phyloP scores from a whole-genome alignment of 2,113 vertebrate species.

The Herpetotheres cachinnans region DNA sequence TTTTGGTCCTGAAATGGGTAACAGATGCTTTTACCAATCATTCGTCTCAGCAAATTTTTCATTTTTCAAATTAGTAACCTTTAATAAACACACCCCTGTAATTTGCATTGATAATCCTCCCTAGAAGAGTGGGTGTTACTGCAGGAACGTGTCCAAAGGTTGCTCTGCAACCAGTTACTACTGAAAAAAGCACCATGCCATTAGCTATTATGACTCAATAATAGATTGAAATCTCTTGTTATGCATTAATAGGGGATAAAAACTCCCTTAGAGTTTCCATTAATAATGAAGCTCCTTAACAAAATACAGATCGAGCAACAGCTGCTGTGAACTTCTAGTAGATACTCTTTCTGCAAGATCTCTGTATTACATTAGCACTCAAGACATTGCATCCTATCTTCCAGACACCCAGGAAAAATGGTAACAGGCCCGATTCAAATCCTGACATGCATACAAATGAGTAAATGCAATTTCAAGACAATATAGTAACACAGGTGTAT shows the following conservation, averaged over 20 bases:
- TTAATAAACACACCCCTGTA: slow-evolving; percentile 38
- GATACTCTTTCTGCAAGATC: neutral
- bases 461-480: neutral
- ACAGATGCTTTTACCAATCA: neutral
- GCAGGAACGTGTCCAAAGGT: slow-evolving; percentile 54
- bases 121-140: slow-evolving; percentile 51
- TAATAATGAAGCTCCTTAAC: slow-evolving; percentile 23
- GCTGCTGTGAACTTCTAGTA: neutral
- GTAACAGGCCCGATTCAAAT: neutral
- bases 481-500: neutral
- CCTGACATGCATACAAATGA: neutral
- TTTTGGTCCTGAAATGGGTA: neutral
- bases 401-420: neutral
- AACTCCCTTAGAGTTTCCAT: slow-evolving; percentile 20
- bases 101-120: slow-evolving; percentile 67
- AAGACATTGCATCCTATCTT: neutral
- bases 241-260: slow-evolving; percentile 1
- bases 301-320: slow-evolving; percentile 6
- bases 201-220: slow-evolving; percentile 52
- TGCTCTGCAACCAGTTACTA: slow-evolving; percentile 31
- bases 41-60: slow-evolving; percentile 13
- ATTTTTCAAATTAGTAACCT: slow-evolving; percentile 54
- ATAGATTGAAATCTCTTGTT: slow-evolving; percentile 52
- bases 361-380: neutral
- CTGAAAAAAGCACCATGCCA: slow-evolving; percentile 20